A percentile compares a stretch with the other conserved stretches of the same genome.
These are phyloP conservation scores for Globodera ellingtonae DNA, from an alignment of 1,140 invertebrate species.

Conservation along the genomic window DNA sequence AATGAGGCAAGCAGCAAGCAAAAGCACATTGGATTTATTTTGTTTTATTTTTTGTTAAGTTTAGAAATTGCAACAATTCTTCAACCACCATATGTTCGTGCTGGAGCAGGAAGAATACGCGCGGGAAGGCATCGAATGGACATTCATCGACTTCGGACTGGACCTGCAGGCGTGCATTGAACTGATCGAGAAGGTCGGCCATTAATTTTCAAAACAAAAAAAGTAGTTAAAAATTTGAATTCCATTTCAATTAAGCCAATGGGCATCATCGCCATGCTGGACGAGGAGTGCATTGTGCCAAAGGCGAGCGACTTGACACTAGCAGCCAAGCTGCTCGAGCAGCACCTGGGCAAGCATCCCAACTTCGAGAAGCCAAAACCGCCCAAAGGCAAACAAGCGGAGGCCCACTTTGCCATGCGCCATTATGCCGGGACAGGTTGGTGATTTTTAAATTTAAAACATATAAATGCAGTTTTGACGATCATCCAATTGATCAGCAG, in stretches of 20 bases:
- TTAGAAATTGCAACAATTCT: conserved; percentile 93
- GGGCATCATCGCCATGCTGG: conserved; percentile 99
- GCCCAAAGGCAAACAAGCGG: conserved; percentile 88
- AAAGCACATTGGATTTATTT: background rate
- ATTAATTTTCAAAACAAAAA: conserved; percentile 5
- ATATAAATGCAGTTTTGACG: too few relatives aligned
- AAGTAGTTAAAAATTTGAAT: background rate
- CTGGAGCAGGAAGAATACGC: conserved; percentile 99
- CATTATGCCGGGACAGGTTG: conserved; percentile 88
- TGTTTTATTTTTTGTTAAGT: conserved; percentile 4
- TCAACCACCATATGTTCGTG: conserved; percentile 99
- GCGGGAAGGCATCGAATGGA: conserved; percentile 95
- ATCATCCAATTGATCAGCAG: too few relatives aligned
- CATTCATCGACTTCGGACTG: conserved; percentile 99
- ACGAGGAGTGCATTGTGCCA: conserved; percentile 99
- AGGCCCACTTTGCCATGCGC: conserved; percentile 94
- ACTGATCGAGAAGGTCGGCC: conserved; percentile 91
- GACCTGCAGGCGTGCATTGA: conserved; percentile 97
- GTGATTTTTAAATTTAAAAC: too few relatives aligned
- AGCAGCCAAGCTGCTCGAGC: conserved; percentile 94
- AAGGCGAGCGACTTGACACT: conserved; percentile 98
- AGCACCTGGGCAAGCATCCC: conserved; percentile 96
- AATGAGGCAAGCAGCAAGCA: conserved; percentile 74
- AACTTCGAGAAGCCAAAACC: conserved; percentile 93
- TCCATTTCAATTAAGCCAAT: conserved; percentile 77